Percentiles rank a stretch among this genome's conserved stretches.
Evolutionary conservation across 1,140 invertebrate genomes (phyloP).

Genomic region (Spodoptera frugiperda): DNA sequence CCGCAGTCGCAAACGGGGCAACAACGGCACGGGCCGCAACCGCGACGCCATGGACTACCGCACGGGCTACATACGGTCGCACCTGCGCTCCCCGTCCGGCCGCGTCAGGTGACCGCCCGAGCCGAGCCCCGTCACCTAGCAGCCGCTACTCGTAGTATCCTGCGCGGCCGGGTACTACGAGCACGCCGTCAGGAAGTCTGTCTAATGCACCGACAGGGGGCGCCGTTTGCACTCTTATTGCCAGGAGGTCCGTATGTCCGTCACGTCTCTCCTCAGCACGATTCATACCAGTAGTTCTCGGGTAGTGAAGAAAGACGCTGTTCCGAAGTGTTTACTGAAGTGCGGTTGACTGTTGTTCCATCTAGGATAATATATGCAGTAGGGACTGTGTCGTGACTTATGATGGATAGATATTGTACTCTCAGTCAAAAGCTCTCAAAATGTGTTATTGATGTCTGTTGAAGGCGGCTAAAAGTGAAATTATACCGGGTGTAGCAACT

Average conservation of each 20-base stretch:
- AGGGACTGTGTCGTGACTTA: too few relatives aligned
- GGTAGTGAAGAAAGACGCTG: too few relatives aligned
- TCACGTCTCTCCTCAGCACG: too few relatives aligned
- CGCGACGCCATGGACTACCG: slow-evolving; percentile 92
- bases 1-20: slow-evolving; percentile 87
- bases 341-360: too few relatives aligned
- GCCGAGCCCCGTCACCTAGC: slow-evolving; percentile 29
- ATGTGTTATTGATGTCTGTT: neutral
- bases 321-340: too few relatives aligned
- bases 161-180: slow-evolving; percentile 22
- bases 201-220: neutral
- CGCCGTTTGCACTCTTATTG: slow-evolving; percentile 8
- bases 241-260: neutral
- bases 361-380: too few relatives aligned
- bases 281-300: too few relatives aligned
- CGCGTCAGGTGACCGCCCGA: slow-evolving; percentile 91
- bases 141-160: slow-evolving; percentile 19
- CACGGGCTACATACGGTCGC: slow-evolving; percentile 96
- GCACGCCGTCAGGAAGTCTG: slow-evolving; percentile 16
- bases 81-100: slow-evolving; percentile 94
- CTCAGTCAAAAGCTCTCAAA: neutral
- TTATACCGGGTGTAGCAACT: too few relatives aligned
- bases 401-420: neutral
- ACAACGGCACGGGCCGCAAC: slow-evolving; percentile 86
- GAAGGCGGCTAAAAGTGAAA: neutral